Conservation (phyloP, 2,888 invertebrate species). For the Ochlodes sylvanus region DNA sequence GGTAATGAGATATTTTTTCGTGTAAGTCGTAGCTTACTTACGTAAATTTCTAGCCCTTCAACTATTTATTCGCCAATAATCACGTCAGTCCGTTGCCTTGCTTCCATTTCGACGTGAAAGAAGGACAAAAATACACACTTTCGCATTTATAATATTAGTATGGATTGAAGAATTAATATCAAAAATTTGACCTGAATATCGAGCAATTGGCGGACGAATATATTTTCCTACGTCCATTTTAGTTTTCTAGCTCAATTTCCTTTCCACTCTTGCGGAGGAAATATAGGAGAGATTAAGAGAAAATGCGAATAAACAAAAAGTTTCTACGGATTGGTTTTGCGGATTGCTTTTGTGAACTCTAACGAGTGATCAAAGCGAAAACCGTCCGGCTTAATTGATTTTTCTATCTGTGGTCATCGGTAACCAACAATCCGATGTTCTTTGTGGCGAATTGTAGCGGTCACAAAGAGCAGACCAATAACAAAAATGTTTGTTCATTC, state of each 20-base stretch:
- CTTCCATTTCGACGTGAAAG: too few species aligned
- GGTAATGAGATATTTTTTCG: too few species aligned
- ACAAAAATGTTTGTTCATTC: neutral
- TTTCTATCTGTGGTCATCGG: conserved; percentile 35
- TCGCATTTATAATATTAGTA: too few species aligned
- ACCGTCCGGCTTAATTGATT: conserved; percentile 51
- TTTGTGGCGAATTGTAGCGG: conserved; percentile 21
- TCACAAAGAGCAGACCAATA: neutral
- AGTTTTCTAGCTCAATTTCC: neutral
- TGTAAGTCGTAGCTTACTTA: too few species aligned
- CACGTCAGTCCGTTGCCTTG: too few species aligned
- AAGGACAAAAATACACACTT: too few species aligned
- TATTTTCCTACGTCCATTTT: too few species aligned
- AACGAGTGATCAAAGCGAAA: conserved; percentile 53
- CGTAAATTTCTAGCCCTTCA: too few species aligned
- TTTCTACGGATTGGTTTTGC: conserved; percentile 26
- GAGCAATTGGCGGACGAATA: too few species aligned
- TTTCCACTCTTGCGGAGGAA: neutral
- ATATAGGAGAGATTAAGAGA: neutral
- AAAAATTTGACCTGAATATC: too few species aligned
- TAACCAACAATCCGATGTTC: conserved; percentile 35
- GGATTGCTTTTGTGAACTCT: conserved; percentile 43
- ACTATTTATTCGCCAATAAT: too few species aligned
- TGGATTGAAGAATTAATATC: too few species aligned
- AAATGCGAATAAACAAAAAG: conserved; percentile 5